Conservation (phyloP, 37 sponge, comb jelly and placozoan species). For the Oscarella lobularis region DNA sequence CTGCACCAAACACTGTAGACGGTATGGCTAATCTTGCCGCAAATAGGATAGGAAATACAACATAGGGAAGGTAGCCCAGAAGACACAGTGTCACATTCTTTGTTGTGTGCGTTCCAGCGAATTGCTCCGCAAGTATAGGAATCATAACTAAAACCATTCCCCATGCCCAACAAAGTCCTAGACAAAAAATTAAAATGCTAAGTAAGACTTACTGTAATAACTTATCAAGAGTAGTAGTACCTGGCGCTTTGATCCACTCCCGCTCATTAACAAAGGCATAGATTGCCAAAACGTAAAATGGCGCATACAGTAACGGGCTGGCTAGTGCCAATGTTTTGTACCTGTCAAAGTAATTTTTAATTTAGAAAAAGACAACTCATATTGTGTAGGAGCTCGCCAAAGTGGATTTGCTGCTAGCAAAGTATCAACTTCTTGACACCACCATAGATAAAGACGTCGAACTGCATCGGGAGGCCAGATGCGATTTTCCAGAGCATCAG, state of each 20-base stretch:
- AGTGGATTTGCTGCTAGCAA: conserved; percentile 57
- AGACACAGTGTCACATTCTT: conserved; percentile 23
- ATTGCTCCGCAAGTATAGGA: conserved; percentile 40
- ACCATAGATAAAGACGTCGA: conserved; percentile 39
- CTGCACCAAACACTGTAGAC: not conserved
- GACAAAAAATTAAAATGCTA: not conserved
- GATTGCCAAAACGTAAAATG: conserved; percentile 62
- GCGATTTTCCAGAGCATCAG: conserved; percentile 16
- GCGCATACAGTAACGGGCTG: conserved; percentile 62
- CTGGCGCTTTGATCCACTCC: conserved; percentile 82
- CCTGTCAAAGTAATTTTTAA: no score
- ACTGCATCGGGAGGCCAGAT: conserved; percentile 57
- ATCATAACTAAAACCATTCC: conserved; percentile 54
- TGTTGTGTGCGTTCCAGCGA: conserved; percentile 33
- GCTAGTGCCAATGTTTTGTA: conserved; percentile 49
- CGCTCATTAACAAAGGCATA: conserved; percentile 63
- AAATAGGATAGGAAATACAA: conserved; percentile 37
- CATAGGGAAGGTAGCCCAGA: conserved; percentile 47
- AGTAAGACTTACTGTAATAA: not conserved
- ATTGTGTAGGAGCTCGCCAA: no score
- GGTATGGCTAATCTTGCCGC: conserved; percentile 25
- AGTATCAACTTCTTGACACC: conserved; percentile 67
- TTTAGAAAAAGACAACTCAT: no score
- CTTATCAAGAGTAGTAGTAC: conserved; percentile 10
- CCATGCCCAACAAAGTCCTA: conserved; percentile 68